phyloP scores from a whole-genome alignment of 2,888 invertebrate genomes.

The Ctena decussata region DNA sequence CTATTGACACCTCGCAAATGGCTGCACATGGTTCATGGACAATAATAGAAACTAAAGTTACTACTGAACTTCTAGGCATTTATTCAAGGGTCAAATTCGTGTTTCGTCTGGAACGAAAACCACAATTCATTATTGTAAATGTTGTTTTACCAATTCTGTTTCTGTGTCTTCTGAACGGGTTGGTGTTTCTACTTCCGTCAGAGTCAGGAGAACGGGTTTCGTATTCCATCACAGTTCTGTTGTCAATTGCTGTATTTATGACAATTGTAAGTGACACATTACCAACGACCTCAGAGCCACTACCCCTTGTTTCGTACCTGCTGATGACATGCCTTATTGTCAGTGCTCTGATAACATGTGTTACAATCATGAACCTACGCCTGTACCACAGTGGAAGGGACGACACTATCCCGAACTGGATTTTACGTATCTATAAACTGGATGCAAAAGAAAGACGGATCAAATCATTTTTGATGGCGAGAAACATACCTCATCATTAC shows the following conservation, averaged over 20 bases:
- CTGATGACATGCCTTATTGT: not conserved
- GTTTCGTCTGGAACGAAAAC: not conserved
- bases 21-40: not conserved
- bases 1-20: not conserved
- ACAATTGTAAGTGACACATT: not conserved
- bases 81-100: not conserved
- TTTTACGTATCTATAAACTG: not conserved
- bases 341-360: not conserved
- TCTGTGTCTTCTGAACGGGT: too few relatives aligned
- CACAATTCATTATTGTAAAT: not conserved
- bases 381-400: not conserved
- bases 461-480: too few relatives aligned
- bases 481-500: too few relatives aligned
- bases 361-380: not conserved
- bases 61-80: not conserved
- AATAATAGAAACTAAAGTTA: not conserved
- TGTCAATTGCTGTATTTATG: too few relatives aligned
- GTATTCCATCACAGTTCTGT: too few relatives aligned
- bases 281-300: not conserved
- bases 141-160: too few relatives aligned
- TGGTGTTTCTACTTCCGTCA: too few relatives aligned
- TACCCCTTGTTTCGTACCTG: not conserved
- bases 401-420: not conserved
- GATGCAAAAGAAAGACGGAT: not conserved
- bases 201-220: too few relatives aligned